A percentile compares a stretch with the other conserved stretches of the same genome.
These are phyloP conservation scores for Cossypha niveicapilla DNA, from an alignment of 2,797 vertebrate genomes.

Conservation along the genomic window DNA sequence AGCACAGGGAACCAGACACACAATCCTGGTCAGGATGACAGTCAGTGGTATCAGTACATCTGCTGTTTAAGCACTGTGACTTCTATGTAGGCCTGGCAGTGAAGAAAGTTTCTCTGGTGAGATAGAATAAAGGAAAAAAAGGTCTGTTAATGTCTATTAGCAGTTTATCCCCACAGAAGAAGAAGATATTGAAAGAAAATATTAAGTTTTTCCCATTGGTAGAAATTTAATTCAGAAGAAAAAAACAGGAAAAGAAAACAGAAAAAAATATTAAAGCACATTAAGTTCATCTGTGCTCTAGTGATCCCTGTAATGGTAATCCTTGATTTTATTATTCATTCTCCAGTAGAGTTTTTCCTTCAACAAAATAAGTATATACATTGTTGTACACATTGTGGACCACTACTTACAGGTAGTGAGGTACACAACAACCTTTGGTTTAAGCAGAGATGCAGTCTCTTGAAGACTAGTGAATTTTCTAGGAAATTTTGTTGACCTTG, in stretches of 20 bases:
- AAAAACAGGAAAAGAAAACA: rapidly evolving
- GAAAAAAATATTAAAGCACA: not conserved
- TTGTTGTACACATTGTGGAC: not conserved
- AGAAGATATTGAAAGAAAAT: not conserved
- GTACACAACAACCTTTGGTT: not conserved
- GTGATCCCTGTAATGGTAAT: not conserved
- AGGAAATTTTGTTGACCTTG: not conserved
- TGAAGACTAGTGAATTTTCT: not conserved
- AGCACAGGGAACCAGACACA: not conserved
- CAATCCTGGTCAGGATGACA: not conserved
- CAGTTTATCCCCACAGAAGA: not conserved
- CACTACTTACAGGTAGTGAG: not conserved
- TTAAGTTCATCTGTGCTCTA: not conserved
- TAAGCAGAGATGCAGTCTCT: not conserved
- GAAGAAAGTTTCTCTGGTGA: not conserved
- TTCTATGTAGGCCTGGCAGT: not conserved
- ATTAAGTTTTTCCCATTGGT: not conserved
- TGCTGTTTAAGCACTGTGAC: not conserved
- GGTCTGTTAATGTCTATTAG: not conserved
- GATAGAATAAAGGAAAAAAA: not conserved
- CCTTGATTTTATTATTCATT: not conserved
- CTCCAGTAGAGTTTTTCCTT: not conserved
- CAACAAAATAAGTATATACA: not conserved
- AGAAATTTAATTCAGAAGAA: not conserved
- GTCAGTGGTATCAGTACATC: not conserved